Conservation (phyloP, 2,113 vertebrate genomes). For the Ciconia stormi region DNA sequence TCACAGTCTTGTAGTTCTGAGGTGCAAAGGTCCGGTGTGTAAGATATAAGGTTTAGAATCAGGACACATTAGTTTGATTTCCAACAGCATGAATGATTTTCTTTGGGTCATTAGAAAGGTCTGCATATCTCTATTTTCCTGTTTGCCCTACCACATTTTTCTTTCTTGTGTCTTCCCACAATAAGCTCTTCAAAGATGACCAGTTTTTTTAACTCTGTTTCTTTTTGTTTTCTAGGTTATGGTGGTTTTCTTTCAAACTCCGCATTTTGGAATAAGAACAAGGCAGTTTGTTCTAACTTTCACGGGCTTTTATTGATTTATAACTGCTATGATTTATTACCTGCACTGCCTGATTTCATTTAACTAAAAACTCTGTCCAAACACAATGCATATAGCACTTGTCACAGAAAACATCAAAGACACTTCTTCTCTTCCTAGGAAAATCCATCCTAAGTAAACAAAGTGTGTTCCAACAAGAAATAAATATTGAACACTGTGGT, state of each 20-base stretch:
- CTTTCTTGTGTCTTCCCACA: background rate
- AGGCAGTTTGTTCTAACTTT: constrained; percentile 12
- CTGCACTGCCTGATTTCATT: constrained; percentile 2
- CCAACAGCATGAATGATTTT: background rate
- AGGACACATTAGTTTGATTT: background rate
- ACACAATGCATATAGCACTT: background rate
- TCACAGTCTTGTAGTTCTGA: background rate
- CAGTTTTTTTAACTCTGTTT: background rate
- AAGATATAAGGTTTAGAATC: background rate
- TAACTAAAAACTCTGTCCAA: constrained; percentile 8
- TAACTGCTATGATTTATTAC: constrained; percentile 43
- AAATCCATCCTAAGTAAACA: constrained; percentile 12
- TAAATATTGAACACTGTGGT: background rate
- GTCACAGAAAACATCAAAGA: constrained; percentile 2
- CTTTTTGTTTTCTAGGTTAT: background rate
- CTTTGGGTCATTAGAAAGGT: background rate
- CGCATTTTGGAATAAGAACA: background rate
- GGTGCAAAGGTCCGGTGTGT: background rate
- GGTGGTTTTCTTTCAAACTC: background rate
- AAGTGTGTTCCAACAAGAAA: background rate
- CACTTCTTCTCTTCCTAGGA: background rate
- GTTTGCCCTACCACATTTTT: background rate
- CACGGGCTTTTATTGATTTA: background rate
- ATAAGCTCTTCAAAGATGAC: background rate
- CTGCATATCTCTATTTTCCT: background rate